These are phyloP conservation scores for Embidobia sp. DNA, from an alignment of 2,888 invertebrate genomes.

Conservation along the genomic window DNA sequence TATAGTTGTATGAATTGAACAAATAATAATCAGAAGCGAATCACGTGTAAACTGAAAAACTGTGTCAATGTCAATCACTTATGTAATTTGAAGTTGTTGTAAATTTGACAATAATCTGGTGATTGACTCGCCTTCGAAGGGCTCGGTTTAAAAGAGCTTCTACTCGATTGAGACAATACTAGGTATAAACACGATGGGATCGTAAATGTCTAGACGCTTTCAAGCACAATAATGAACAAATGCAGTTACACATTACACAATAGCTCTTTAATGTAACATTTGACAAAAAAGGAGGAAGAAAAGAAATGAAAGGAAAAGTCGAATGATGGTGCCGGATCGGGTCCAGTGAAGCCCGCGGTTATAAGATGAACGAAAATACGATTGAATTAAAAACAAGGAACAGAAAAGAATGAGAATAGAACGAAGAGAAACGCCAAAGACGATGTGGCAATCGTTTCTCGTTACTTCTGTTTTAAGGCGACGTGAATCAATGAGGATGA, in stretches of 20 bases:
- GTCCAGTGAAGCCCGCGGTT: constrained; percentile 21
- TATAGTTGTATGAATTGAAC: constrained; percentile 13
- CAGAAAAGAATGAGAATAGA: constrained; percentile 56
- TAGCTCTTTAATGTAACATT: constrained; percentile 48
- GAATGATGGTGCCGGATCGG: constrained; percentile 20
- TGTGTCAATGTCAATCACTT: constrained; percentile 27
- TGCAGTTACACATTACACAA: constrained; percentile 57
- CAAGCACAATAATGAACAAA: constrained; percentile 55
- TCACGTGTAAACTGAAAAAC: no score
- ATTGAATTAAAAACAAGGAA: constrained; percentile 45
- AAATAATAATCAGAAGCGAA: constrained; percentile 16
- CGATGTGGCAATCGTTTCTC: constrained; percentile 49
- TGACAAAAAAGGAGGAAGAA: constrained; percentile 36
- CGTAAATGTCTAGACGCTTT: constrained; percentile 50
- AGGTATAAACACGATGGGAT: constrained; percentile 61
- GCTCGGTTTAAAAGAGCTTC: constrained; percentile 68
- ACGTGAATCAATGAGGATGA: constrained; percentile 55
- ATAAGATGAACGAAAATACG: constrained; percentile 30
- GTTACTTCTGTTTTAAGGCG: constrained; percentile 49
- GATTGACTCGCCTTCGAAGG: constrained; percentile 64
- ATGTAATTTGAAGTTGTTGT: constrained; percentile 34
- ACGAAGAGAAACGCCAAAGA: constrained; percentile 64
- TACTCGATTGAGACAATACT: constrained; percentile 69
- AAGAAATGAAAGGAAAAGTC: neutral
- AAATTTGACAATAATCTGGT: constrained; percentile 53